phyloP scores from a whole-genome alignment of 2,888 invertebrate genomes.

The Drosophila dives region DNA sequence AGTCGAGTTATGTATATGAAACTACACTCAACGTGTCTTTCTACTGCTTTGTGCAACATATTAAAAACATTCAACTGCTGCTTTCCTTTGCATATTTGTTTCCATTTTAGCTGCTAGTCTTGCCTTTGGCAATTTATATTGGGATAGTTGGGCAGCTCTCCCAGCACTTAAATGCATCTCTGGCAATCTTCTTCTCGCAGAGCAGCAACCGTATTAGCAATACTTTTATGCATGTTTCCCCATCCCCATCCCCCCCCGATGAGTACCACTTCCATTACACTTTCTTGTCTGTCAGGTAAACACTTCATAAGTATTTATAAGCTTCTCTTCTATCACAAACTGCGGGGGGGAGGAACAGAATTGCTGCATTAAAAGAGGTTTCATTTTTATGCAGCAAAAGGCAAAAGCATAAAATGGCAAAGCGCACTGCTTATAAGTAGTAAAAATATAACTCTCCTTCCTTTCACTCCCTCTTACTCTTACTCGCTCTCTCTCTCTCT shows the following conservation, averaged over 20 bases:
- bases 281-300: conserved; percentile 35
- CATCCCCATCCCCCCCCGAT: not conserved
- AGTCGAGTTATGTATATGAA: not conserved
- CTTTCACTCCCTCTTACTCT: not conserved
- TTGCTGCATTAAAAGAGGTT: conserved; percentile 53
- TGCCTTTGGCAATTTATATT: conserved; percentile 25
- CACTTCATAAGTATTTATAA: conserved; percentile 64
- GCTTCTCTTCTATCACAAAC: conserved; percentile 37
- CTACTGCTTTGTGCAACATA: not conserved
- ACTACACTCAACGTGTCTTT: not conserved
- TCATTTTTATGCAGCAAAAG: conserved; percentile 65
- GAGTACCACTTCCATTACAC: not conserved
- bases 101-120: conserved; percentile 3
- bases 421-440: conserved; percentile 60
- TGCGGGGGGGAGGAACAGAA: not conserved
- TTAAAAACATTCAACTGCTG: conserved; percentile 1
- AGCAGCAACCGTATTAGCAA: conserved; percentile 53
- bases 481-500: no score
- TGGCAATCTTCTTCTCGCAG: conserved; percentile 48
- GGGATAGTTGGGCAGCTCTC: conserved; percentile 15
- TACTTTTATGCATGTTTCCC: conserved; percentile 45
- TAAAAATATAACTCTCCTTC: conserved; percentile 44
- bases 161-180: conserved; percentile 28
- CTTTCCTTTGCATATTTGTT: conserved; percentile 16
- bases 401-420: conserved; percentile 64